Percentiles rank a stretch among this genome's conserved stretches.
These are phyloP conservation scores for Lepidostoma basale DNA, from an alignment of 1,140 invertebrate species.

Conservation along the genomic window DNA sequence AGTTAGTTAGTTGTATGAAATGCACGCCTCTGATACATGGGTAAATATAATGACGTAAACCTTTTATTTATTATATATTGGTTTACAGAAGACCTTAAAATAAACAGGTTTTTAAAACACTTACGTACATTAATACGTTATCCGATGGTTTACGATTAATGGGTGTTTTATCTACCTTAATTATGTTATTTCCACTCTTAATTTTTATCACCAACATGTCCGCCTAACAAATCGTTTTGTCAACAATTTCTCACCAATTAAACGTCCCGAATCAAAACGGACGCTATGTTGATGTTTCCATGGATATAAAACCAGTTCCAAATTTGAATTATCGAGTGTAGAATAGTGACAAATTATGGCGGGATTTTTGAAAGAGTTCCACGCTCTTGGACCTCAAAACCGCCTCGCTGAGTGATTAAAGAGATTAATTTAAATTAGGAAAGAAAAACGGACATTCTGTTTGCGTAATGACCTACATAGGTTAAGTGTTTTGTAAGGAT, in stretches of 20 bases:
- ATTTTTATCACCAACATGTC: neutral
- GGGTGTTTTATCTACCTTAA: neutral
- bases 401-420: neutral
- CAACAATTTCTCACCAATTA: constrained; percentile 11
- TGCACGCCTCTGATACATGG: no score
- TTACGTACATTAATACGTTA: neutral
- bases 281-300: neutral
- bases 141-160: neutral
- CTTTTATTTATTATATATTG: neutral
- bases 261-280: neutral
- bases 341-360: constrained; percentile 10
- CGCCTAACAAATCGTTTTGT: constrained; percentile 12
- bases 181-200: neutral
- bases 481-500: no score
- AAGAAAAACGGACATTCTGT: no score
- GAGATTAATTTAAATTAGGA: no score
- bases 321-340: constrained; percentile 7
- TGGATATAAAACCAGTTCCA: neutral
- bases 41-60: neutral
- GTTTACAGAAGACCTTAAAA: neutral
- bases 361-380: constrained; percentile 15
- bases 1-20: no score
- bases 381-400: neutral
- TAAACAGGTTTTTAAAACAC: neutral
- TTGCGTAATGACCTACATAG: no score